Evolutionary conservation across 2,888 invertebrate species (phyloP), one percentile per base, ranked within the genome.

Genomic region (Hermaeophaga mercurialis): DNA sequence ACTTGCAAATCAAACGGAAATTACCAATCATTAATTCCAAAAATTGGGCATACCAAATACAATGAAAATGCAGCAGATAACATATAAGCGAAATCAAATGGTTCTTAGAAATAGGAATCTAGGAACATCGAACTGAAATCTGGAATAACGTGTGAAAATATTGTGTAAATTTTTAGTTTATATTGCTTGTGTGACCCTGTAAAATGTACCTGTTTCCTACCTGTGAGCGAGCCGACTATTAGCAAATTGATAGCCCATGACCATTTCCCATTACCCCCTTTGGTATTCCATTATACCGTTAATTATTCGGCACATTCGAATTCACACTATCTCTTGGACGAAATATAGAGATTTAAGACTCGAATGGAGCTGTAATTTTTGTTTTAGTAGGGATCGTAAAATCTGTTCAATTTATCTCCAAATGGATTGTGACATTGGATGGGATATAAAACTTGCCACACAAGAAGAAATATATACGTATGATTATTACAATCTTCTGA

Each of bases 161-260:
- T n/a, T n/a, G n/a, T n/a, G n/a, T n/a, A n/a, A n/a, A n/a, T n/a
- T n/a, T n/a, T n/a, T n/a, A n/a, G n/a, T n/a, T n/a, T n/a, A n/a
- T n/a, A n/a, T n/a, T n/a, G 22, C 22, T 5, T 15, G 36, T 12
- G 1, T 24, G 58, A 64, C 65, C 44, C 67, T 68, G 69, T 70
- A 68, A 67, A 58, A 61, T 56, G 28, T 52, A 50, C 66, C 63
- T 64, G 67, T 62, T 60, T 24, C 59, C 50, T 65, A 64, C 59
- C 63, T 62, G 52, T 54, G 24, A 47, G 54, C 47, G 46, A 46
- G 54, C 54, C 56, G 59, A 54, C 54, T 54, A 50, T 59, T 56
- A 54, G 56, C 56, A 59, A 56, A 59, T 59, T 59, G 56, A 38
- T 49, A 46, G 55, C 52, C 52, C 41, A 47, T 39, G 53, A 52